Conservation (phyloP, 2,888 invertebrate genomes). For the Ormyrus pomaceus region DNA sequence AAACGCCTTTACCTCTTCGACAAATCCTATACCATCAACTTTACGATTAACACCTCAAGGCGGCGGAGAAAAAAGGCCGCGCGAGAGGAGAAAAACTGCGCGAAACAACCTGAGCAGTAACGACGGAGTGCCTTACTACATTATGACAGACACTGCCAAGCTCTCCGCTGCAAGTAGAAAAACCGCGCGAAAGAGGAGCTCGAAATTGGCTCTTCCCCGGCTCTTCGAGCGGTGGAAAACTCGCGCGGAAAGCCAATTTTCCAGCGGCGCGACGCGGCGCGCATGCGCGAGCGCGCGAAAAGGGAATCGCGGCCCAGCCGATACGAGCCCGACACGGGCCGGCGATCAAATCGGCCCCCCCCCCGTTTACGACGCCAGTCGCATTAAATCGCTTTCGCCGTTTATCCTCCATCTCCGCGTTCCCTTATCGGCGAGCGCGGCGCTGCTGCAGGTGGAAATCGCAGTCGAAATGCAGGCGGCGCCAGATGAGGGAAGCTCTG, state of each 20-base stretch:
- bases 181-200: neutral
- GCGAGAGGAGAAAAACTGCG: neutral
- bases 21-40: neutral
- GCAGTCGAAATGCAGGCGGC: no score
- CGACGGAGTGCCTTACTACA: no score
- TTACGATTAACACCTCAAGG: neutral
- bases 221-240: neutral
- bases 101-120: neutral
- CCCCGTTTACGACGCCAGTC: no score
- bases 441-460: no score
- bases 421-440: no score
- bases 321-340: no score
- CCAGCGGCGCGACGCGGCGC: neutral
- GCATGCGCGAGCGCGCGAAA: neutral
- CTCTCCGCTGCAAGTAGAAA: neutral
- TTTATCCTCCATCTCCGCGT: no score
- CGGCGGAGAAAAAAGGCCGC: neutral
- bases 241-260: constrained; percentile 6
- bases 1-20: no score
- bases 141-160: no score
- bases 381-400: no score
- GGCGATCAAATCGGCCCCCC: no score
- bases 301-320: neutral
- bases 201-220: constrained; percentile 8
- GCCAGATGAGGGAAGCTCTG: no score